A percentile compares a stretch with the other conserved stretches of the same genome.
Evolutionary conservation across 2,113 vertebrate species (phyloP).

Genomic region (Lagopus leucura): DNA sequence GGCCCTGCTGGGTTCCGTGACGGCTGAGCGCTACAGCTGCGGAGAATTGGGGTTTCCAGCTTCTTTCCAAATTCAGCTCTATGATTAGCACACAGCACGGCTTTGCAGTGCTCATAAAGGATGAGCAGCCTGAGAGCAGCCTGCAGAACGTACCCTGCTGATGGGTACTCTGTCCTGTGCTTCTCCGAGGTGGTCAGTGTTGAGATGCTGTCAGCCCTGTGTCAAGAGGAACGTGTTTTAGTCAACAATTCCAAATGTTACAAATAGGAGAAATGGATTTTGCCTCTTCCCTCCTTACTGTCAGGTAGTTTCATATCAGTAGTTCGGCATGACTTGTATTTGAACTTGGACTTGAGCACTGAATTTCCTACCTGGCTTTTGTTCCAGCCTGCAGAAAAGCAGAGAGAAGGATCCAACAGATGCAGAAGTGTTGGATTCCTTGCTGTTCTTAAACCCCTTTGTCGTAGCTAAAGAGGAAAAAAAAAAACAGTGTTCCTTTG

Average conservation of each 20-base stretch:
- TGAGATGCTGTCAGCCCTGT: background rate
- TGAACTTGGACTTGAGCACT: background rate
- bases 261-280: background rate
- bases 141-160: background rate
- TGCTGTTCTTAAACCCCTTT: background rate
- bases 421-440: background rate
- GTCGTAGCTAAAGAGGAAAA: background rate
- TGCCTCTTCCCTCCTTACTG: background rate
- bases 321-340: background rate
- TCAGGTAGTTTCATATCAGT: fast-evolving
- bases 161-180: background rate
- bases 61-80: background rate
- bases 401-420: background rate
- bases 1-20: background rate
- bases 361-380: background rate
- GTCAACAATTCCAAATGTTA: background rate
- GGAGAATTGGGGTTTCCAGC: background rate
- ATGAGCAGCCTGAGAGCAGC: background rate
- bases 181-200: background rate
- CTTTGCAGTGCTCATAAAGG: background rate
- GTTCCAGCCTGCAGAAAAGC: background rate
- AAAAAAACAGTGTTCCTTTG: background rate
- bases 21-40: background rate
- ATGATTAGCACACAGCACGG: background rate
- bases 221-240: background rate